These are phyloP conservation scores for Ferrisia virgata DNA, from an alignment of 2,888 invertebrate genomes.

Conservation along the genomic window DNA sequence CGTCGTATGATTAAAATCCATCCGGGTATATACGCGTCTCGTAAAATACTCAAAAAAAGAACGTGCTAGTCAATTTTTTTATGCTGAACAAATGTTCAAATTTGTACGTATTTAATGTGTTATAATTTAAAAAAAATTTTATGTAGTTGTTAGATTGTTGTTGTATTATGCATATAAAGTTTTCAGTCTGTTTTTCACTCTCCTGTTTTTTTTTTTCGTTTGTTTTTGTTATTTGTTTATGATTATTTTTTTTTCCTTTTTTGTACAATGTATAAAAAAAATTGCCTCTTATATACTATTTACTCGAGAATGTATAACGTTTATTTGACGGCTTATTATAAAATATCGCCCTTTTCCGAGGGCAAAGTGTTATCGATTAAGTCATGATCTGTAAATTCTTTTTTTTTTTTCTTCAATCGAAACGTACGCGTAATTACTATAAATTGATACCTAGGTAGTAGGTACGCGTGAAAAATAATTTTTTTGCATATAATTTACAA, in stretches of 20 bases:
- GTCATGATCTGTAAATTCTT: conserved; percentile 16
- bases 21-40: background rate
- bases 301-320: conserved; percentile 16
- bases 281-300: conserved; percentile 21
- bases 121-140: conserved; percentile 39
- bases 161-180: conserved; percentile 31
- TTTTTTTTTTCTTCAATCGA: background rate
- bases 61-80: conserved; percentile 46
- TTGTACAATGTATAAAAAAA: background rate
- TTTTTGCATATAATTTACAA: background rate
- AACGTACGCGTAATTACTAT: too few species aligned
- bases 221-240: conserved; percentile 10
- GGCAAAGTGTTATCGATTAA: conserved; percentile 12
- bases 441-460: background rate
- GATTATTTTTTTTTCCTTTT: background rate
- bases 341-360: background rate
- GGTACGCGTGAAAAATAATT: background rate
- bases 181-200: conserved; percentile 21
- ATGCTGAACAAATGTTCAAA: conserved; percentile 35
- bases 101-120: conserved; percentile 42
- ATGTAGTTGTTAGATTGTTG: conserved; percentile 44
- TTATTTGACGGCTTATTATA: background rate
- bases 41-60: conserved; percentile 40
- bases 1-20: background rate
- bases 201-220: conserved; percentile 15